phyloP scores from a whole-genome alignment of 2,113 vertebrate species.

The Laterallus jamaicensis region DNA sequence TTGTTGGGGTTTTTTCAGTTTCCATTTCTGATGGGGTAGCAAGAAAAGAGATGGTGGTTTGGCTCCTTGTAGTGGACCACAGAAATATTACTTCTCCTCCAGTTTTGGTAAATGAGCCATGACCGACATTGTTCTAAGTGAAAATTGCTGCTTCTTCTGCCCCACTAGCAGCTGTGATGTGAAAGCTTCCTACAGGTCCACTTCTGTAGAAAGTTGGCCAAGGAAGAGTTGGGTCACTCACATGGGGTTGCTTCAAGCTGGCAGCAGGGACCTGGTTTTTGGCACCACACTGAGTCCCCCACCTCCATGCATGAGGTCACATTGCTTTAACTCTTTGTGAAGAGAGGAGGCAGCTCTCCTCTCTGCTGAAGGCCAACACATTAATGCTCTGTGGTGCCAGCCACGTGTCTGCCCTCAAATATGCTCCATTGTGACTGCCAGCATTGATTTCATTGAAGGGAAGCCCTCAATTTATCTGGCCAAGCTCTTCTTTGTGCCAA shows the following conservation, averaged over 20 bases:
- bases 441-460: background rate
- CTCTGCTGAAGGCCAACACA: background rate
- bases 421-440: fast-evolving
- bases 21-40: background rate
- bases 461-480: background rate
- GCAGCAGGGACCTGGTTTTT: background rate
- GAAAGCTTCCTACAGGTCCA: background rate
- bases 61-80: background rate
- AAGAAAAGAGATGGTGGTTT: background rate
- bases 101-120: background rate
- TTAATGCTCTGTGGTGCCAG: background rate
- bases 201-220: background rate
- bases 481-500: background rate
- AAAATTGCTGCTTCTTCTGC: background rate
- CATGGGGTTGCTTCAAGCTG: background rate
- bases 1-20: background rate
- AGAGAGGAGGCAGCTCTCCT: background rate
- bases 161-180: background rate
- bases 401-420: background rate
- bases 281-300: fast-evolving
- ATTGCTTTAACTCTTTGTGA: background rate
- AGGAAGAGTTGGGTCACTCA: background rate
- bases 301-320: background rate
- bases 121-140: background rate
- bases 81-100: background rate